Evolutionary conservation across 64 coral and sea anemone genomes (phyloP), one percentile per base, ranked within the genome.

Genomic region (Pachyseris speciosa): DNA sequence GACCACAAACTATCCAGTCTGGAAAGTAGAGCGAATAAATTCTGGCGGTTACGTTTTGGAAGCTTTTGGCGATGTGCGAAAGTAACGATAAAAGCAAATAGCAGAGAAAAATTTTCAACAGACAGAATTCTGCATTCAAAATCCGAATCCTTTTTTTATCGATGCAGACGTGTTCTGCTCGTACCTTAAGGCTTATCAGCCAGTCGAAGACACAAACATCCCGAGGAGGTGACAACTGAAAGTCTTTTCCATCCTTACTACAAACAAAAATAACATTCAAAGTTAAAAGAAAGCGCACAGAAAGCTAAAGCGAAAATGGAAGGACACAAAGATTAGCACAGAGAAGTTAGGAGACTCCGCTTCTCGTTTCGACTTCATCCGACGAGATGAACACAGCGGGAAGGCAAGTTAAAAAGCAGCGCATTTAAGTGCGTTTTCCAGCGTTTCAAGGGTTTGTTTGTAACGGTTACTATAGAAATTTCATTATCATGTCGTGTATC

Each of bases 161-260:
- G 7, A 7, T 27, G 22, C 58, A 25, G 7, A 61, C 27, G 4
- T 61, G 27, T 61, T 50, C 2, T 28, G 2, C 0, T 70, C n/a
- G n/a, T 27, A 90, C 88, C 88, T 80, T 90, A 6, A 90, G 77
- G 24, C 7, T 81, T 2, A 33, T 30, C 20, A 90, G 1, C 88
- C 88, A 90, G 24, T 90, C 88, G 24, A 50, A 67, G 1, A 78
- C 24, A 49, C 30, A 57, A 4, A 33, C 74, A 90, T 81, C 88
- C 26, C 47, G 63, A 11, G 43, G 74, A 90, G 88, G 88, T 0
- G 43, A 90, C 7, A 90, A 45, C 60, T 80, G 74, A 67, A 80
- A 90, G 48, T 81, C 63, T 65, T 81, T 81, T 80, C 75, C 88
- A 53, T 90, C 75, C 7, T 81, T 80, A 57, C 75, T 80, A 32